These are phyloP conservation scores for Platycheirus albimanus DNA, from an alignment of 2,888 invertebrate genomes.

Conservation along the genomic window DNA sequence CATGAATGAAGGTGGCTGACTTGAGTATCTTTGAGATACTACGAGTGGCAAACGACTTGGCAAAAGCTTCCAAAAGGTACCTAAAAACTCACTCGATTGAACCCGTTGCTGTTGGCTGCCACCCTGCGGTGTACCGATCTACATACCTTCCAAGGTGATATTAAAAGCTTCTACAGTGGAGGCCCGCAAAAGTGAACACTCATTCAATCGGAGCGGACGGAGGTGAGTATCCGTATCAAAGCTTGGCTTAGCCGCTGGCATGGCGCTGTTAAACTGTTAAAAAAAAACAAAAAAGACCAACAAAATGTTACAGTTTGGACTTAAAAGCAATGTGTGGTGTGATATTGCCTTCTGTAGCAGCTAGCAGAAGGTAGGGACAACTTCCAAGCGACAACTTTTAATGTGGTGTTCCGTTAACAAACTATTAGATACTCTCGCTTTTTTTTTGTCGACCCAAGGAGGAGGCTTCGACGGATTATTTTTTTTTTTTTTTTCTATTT, in stretches of 20 bases:
- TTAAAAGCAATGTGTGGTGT: constrained; percentile 53
- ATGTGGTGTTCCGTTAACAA: constrained; percentile 36
- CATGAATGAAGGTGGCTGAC: constrained; percentile 46
- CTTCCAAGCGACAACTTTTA: constrained; percentile 2
- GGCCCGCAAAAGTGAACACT: constrained; percentile 14
- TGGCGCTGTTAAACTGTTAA: constrained; percentile 4
- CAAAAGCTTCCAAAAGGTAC: constrained; percentile 26
- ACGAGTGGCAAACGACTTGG: background rate
- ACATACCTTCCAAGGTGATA: constrained; percentile 35
- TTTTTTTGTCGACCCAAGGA: constrained; percentile 29
- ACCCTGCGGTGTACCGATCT: background rate
- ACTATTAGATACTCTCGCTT: constrained; percentile 11
- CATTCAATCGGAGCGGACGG: background rate
- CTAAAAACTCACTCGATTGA: constrained; percentile 47
- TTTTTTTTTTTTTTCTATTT: constrained; percentile 22
- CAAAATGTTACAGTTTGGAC: constrained; percentile 50
- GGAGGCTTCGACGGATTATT: constrained; percentile 45
- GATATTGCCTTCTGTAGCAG: constrained; percentile 42
- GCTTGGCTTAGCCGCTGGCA: constrained; percentile 23
- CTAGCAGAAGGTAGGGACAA: constrained; percentile 58
- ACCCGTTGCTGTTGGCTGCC: background rate
- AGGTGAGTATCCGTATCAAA: constrained; percentile 38
- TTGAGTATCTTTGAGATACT: constrained; percentile 6
- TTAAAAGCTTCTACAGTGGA: constrained; percentile 54
- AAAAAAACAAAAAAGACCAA: background rate